Base-by-base conservation (phyloP, 64 coral and sea anemone species). In the Anthopleura sola region DNA sequence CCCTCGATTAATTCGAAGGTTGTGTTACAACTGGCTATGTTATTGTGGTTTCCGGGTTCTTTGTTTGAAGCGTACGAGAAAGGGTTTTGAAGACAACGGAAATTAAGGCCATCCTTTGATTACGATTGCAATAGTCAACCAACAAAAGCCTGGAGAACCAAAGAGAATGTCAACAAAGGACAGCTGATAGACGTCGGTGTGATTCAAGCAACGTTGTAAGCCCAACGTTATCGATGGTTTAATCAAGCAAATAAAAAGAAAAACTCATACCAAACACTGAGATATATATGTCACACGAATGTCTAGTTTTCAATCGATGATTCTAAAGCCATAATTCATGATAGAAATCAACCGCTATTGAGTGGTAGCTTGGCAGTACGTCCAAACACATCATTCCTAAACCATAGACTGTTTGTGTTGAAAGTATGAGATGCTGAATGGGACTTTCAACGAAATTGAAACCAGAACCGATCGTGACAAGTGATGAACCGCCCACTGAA, bases 241-340 rank as follows among this genome's bases (percentile, higher is more conserved):
- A 79, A 79, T 79, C 76, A 79, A 14, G 6, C 76, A 79, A 79
- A 79, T 79, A 79, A 79, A 79, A 79, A 38, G 76, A 79, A 79
- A 79, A 79, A 44, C 76, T 79, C 39, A 47, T 26, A 71, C 66
- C 66, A 71, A 71, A 71, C 66, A 32, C 66, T 71, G 7, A 15
- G 28, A 28, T 28, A 71, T 71, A 71, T 34, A 28, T 71, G 34
- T 71, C 13, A 34, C 29, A 71, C 66, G 13, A 71, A 71, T 71
- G 66, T 71, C 66, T 71, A 10, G 66, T 71, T 71, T 71, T 71
- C 31, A 2, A 62, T 71, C 66, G 66, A 71, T 71, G 28, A 13
- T 71, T 34, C 29, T 14, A 16, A 34, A 71, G 66, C 66, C 66
- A 69, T 69, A 69, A 69, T 69, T 69, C 12, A 1, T 15, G 28